Percentiles rank a stretch among this genome's conserved stretches.
Conservation (phyloP, 2,113 vertebrate species). For the Strigops habroptila region DNA sequence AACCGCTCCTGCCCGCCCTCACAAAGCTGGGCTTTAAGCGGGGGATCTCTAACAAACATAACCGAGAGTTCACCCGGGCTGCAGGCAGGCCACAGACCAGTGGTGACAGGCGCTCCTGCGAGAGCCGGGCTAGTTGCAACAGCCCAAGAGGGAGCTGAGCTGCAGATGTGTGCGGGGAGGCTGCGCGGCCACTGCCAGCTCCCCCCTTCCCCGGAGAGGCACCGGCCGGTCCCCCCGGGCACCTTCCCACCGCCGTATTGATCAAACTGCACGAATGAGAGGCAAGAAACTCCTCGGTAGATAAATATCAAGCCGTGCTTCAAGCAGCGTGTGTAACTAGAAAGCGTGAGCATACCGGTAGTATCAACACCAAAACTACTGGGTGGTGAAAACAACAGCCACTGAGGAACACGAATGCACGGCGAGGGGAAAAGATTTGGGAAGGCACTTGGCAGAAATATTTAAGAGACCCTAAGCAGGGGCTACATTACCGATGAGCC, state of each 20-base stretch:
- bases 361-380: neutral
- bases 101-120: neutral
- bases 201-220: neutral
- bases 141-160: neutral
- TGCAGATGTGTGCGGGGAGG: neutral
- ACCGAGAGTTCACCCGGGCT: neutral
- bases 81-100: neutral
- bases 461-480: conserved; percentile 35
- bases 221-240: neutral
- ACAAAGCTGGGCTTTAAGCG: neutral
- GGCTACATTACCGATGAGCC: conserved; percentile 58
- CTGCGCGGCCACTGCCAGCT: neutral
- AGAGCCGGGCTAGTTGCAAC: neutral
- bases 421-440: neutral
- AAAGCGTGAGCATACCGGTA: neutral
- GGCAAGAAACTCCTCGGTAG: neutral
- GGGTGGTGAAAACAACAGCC: neutral
- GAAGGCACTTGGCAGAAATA: conserved; percentile 24
- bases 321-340: neutral
- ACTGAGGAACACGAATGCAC: neutral
- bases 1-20: neutral
- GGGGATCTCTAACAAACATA: neutral
- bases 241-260: conserved; percentile 5
- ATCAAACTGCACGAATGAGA: conserved; percentile 17
- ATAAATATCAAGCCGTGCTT: conserved; percentile 1